Conservation (phyloP, 2,113 vertebrate genomes). For the Archilochus colubris region DNA sequence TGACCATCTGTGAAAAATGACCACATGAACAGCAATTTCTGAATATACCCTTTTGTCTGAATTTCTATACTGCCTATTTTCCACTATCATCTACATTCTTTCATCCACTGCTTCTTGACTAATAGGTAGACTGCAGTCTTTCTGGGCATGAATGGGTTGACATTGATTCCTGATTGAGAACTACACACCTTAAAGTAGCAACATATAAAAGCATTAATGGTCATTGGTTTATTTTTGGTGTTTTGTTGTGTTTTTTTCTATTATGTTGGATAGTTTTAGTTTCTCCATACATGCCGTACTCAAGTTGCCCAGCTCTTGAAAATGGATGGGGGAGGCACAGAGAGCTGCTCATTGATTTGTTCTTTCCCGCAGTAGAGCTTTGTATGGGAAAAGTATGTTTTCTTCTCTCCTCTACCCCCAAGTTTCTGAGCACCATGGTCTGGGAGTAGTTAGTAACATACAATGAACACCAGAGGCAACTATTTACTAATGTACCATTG, state of each 20-base stretch:
- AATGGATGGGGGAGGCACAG: not conserved
- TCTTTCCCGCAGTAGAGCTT: not conserved
- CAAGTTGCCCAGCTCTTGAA: not conserved
- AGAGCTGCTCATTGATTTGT: not conserved
- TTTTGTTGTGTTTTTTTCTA: not conserved
- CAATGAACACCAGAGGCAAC: not conserved
- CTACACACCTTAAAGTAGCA: rapidly evolving
- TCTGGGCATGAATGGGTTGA: not conserved
- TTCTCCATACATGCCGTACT: not conserved
- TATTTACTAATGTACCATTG: not conserved
- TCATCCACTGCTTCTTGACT: not conserved
- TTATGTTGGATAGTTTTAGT: not conserved
- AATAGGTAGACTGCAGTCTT: not conserved
- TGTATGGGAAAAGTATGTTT: not conserved
- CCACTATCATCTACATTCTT: not conserved
- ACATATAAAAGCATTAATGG: not conserved
- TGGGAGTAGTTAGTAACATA: not conserved
- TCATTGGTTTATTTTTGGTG: not conserved
- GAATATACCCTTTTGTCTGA: not conserved
- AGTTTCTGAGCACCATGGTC: not conserved
- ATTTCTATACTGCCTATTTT: not conserved
- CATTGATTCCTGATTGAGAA: not conserved
- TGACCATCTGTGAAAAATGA: not conserved
- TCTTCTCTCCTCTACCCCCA: not conserved
- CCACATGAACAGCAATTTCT: not conserved